Percentiles rank a stretch among this genome's conserved stretches.
Conservation (phyloP, 2,888 invertebrate genomes). For the Parasteatoda lunata region DNA sequence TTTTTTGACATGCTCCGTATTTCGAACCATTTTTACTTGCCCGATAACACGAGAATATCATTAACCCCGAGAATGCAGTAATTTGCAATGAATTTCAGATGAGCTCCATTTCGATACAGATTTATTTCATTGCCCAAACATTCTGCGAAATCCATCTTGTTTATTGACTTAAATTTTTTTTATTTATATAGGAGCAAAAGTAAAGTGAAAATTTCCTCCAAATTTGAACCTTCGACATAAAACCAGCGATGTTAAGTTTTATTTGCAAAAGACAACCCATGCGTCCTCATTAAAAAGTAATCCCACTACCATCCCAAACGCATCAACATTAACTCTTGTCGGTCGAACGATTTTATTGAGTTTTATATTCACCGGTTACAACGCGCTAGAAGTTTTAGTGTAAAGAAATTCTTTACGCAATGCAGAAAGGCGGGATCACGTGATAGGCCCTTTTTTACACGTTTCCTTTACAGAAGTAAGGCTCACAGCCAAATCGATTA, state of each 20-base stretch:
- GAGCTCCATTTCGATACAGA: not conserved
- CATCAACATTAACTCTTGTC: conserved; percentile 20
- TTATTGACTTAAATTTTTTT: not conserved
- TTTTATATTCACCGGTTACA: conserved; percentile 14
- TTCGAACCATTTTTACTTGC: too few species aligned
- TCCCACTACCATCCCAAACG: conserved; percentile 14
- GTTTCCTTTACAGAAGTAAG: conserved; percentile 41
- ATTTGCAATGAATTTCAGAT: not conserved
- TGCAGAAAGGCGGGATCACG: conserved; percentile 54
- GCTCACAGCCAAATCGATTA: conserved; percentile 63
- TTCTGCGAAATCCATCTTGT: not conserved
- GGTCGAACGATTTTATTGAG: conserved; percentile 46
- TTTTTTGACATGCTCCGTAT: too few species aligned
- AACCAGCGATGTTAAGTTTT: not conserved
- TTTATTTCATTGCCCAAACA: not conserved
- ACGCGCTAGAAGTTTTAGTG: conserved; percentile 11
- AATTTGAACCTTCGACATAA: not conserved
- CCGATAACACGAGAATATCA: too few species aligned
- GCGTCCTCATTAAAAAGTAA: conserved; percentile 49
- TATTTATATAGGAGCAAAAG: not conserved
- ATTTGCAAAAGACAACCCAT: conserved; percentile 20
- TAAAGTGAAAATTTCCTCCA: not conserved
- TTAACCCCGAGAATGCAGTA: not conserved
- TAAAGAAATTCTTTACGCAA: conserved; percentile 61
- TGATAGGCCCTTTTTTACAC: conserved; percentile 48